Percentiles rank a stretch among this genome's conserved stretches.
Evolutionary conservation across 2,888 invertebrate species (phyloP).

Genomic region (Athrips mouffetella): DNA sequence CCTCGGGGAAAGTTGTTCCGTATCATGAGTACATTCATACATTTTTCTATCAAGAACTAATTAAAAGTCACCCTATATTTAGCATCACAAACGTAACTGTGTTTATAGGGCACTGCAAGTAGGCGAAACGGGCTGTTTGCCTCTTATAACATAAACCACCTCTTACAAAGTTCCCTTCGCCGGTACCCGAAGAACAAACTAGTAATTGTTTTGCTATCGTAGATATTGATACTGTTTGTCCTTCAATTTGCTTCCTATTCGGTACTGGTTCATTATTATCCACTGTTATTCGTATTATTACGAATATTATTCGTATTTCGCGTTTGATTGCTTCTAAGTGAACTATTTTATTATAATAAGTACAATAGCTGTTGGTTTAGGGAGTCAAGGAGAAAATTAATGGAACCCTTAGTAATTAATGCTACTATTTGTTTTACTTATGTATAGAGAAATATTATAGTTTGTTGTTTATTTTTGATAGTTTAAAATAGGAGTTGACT

Average conservation of each 20-base stretch:
- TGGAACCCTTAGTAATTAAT: too few relatives aligned
- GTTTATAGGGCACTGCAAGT: too few relatives aligned
- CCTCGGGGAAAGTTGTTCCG: too few relatives aligned
- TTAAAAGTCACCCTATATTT: neutral
- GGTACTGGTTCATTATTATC: constrained; percentile 10
- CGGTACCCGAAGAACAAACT: too few relatives aligned
- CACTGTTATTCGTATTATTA: constrained; percentile 8
- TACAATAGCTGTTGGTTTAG: neutral
- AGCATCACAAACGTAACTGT: too few relatives aligned
- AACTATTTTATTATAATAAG: neutral
- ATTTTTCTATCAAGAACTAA: too few relatives aligned
- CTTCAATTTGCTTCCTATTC: constrained; percentile 26
- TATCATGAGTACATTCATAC: too few relatives aligned
- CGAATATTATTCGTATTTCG: neutral
- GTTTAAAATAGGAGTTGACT: too few relatives aligned
- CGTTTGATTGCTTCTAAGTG: neutral
- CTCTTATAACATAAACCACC: neutral
- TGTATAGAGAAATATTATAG: neutral
- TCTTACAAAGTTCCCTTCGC: neutral
- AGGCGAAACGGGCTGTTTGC: too few relatives aligned
- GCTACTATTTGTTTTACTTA: too few relatives aligned
- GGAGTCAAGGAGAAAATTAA: neutral
- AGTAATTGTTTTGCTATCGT: constrained; percentile 65
- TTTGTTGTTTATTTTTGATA: neutral
- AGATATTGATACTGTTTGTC: constrained; percentile 45